phyloP scores from a whole-genome alignment of 2,888 invertebrate genomes.

The Drosophila leonis region DNA sequence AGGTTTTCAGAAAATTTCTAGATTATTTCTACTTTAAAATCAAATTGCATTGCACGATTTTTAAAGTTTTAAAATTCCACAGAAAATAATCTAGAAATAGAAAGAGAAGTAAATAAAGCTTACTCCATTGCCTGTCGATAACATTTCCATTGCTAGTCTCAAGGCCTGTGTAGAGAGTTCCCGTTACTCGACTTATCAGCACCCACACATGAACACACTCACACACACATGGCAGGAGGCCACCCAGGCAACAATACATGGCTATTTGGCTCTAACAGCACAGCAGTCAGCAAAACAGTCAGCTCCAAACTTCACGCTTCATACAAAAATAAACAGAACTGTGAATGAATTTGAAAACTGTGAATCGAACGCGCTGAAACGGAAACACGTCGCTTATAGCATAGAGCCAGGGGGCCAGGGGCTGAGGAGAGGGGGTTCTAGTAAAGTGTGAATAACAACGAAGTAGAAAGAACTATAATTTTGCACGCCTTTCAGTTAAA shows the following conservation, averaged over 20 bases:
- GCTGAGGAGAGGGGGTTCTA: constrained; percentile 18
- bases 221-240: constrained; percentile 47
- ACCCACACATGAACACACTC: constrained; percentile 9
- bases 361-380: constrained; percentile 24
- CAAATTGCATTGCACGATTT: no score
- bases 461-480: constrained; percentile 45
- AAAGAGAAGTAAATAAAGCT: neutral
- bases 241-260: constrained; percentile 67
- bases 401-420: neutral
- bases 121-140: constrained; percentile 6
- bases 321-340: constrained; percentile 52
- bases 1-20: neutral
- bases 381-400: constrained; percentile 20
- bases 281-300: constrained; percentile 19
- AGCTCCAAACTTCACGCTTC: constrained; percentile 31
- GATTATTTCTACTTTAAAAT: neutral
- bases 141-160: neutral
- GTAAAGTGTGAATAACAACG: constrained; percentile 63
- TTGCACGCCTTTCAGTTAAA: constrained; percentile 72
- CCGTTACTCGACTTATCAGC: constrained; percentile 64
- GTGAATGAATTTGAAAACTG: constrained; percentile 41
- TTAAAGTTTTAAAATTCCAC: neutral
- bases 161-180: constrained; percentile 6
- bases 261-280: constrained; percentile 43
- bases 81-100: neutral